A percentile compares a stretch with the other conserved stretches of the same genome.
phyloP scores from a whole-genome alignment of 2,113 vertebrate species.

The Falcunculus frontatus region DNA sequence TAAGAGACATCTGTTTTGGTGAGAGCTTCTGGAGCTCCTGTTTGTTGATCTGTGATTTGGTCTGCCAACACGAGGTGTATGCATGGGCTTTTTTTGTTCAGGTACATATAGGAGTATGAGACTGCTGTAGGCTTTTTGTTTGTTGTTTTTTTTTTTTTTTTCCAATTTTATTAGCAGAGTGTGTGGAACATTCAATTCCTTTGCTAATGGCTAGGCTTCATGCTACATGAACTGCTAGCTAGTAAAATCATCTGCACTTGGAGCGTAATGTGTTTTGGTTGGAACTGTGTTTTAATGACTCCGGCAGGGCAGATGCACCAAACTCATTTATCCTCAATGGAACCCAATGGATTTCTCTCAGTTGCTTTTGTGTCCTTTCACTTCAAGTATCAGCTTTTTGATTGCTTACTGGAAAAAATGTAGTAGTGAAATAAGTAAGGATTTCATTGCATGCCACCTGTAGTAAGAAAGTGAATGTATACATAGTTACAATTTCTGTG shows the following conservation, averaged over 20 bases:
- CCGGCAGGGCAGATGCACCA: neutral
- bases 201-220: neutral
- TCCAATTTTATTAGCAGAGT: neutral
- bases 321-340: neutral
- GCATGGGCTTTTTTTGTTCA: neutral
- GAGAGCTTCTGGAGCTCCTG: neutral
- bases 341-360: neutral
- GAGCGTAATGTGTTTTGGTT: neutral
- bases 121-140: neutral
- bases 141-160: neutral
- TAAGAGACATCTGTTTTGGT: neutral
- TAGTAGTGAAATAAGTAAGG: neutral
- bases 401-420: neutral
- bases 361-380: neutral
- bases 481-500: neutral
- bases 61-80: rapidly evolving
- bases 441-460: neutral
- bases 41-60: neutral
- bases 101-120: neutral
- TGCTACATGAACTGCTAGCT: neutral
- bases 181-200: neutral
- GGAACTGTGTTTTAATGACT: neutral
- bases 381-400: neutral
- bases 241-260: neutral
- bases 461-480: neutral